These are phyloP conservation scores for Ornithoptera priamus DNA, from an alignment of 2,888 invertebrate genomes.

Conservation along the genomic window DNA sequence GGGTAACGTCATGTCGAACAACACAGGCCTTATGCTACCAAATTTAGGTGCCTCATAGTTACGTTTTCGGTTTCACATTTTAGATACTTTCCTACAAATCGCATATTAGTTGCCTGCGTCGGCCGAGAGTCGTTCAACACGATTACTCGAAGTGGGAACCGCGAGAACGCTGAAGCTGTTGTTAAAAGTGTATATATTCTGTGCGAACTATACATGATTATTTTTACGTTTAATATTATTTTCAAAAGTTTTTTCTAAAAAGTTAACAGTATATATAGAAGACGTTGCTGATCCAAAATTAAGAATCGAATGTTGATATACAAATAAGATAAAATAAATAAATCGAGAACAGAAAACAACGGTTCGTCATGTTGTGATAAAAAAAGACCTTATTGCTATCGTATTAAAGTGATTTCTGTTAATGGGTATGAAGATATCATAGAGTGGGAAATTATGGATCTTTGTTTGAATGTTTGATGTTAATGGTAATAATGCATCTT, in stretches of 20 bases:
- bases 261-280: slow-evolving; percentile 34
- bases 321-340: slow-evolving; percentile 77
- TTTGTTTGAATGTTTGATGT: slow-evolving; percentile 48
- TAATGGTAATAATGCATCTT: slow-evolving; percentile 51
- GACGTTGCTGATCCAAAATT: neutral
- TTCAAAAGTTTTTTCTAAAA: slow-evolving; percentile 38
- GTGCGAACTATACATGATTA: slow-evolving; percentile 42
- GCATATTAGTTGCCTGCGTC: slow-evolving; percentile 71
- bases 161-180: slow-evolving; percentile 47
- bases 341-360: slow-evolving; percentile 69
- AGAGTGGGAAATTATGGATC: slow-evolving; percentile 56
- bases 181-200: slow-evolving; percentile 65
- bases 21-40: slow-evolving; percentile 64
- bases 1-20: slow-evolving; percentile 75
- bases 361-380: slow-evolving; percentile 46
- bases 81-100: slow-evolving; percentile 41
- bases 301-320: slow-evolving; percentile 55
- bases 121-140: slow-evolving; percentile 73
- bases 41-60: slow-evolving; percentile 49
- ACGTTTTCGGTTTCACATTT: slow-evolving; percentile 33
- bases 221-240: slow-evolving; percentile 31
- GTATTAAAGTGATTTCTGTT: slow-evolving; percentile 52
- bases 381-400: slow-evolving; percentile 55
- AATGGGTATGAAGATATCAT: slow-evolving; percentile 43
- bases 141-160: slow-evolving; percentile 74